Percentiles rank a stretch among this genome's conserved stretches.
Evolutionary conservation across 2,113 vertebrate species (phyloP).

Genomic region (Hyperopisus bebe): DNA sequence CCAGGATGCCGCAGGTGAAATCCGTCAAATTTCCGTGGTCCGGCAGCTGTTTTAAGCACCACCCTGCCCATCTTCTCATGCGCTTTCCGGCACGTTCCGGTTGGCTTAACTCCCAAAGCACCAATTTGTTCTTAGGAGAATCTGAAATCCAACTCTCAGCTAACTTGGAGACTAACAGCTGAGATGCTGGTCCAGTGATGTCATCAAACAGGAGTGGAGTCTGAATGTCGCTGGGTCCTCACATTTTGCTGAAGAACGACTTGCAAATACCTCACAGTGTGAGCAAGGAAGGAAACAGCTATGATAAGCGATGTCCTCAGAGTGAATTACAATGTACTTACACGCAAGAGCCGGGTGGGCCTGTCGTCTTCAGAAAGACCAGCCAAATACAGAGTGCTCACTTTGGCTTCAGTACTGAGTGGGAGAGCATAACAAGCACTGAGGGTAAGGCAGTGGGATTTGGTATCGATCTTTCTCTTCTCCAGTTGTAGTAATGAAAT

Average conservation of each 20-base stretch:
- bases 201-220: not conserved
- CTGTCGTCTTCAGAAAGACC: not conserved
- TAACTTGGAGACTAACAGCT: not conserved
- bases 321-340: not conserved
- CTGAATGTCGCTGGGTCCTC: not conserved
- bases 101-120: not conserved
- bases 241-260: not conserved
- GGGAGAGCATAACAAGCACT: not conserved
- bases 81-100: not conserved
- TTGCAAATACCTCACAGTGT: not conserved
- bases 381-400: not conserved
- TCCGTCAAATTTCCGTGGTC: not conserved
- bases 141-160: not conserved
- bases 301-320: not conserved
- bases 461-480: not conserved
- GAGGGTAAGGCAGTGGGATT: not conserved
- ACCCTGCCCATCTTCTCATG: not conserved
- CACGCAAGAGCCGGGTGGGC: not conserved
- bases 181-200: not conserved
- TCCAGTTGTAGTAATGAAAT: not conserved
- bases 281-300: not conserved
- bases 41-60: not conserved
- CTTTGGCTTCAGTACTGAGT: not conserved
- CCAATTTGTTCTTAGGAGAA: not conserved
- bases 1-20: not conserved